A percentile compares a stretch with the other conserved stretches of the same genome.
These are phyloP conservation scores for Lepidonotus clava DNA, from an alignment of 2,888 invertebrate species.

Conservation along the genomic window DNA sequence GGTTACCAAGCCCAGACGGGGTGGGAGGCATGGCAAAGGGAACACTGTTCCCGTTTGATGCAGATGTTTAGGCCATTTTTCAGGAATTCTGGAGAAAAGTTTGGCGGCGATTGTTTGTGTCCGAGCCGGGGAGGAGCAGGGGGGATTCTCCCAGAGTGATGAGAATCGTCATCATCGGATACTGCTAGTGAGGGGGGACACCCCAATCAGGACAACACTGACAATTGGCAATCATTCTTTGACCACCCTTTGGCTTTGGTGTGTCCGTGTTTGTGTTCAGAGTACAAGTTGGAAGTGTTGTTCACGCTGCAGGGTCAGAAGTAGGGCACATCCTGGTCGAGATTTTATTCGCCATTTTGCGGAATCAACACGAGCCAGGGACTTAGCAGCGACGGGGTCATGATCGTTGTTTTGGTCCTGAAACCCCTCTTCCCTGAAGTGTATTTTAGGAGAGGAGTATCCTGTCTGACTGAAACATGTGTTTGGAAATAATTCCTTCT, in stretches of 20 bases:
- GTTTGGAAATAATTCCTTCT: no score
- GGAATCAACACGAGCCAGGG: not conserved
- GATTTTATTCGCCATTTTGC: conserved; percentile 46
- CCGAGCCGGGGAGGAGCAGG: not conserved
- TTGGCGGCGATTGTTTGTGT: not conserved
- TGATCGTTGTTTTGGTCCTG: no score
- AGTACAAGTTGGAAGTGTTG: no score
- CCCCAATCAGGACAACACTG: conserved; percentile 46
- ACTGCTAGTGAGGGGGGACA: conserved; percentile 32
- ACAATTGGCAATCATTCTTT: conserved; percentile 7
- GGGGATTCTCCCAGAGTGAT: conserved; percentile 28
- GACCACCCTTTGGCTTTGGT: not conserved
- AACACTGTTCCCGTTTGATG: conserved; percentile 2
- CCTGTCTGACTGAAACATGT: no score
- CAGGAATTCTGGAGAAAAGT: not conserved
- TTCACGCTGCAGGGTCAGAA: not conserved
- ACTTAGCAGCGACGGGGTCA: no score
- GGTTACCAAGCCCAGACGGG: not conserved
- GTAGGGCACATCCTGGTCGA: conserved; percentile 49
- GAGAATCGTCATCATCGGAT: conserved; percentile 46
- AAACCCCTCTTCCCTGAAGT: no score
- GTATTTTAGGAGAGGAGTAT: no score
- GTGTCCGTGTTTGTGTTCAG: no score
- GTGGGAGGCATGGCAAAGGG: not conserved
- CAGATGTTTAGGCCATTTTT: conserved; percentile 29